Evolutionary conservation across 2,113 vertebrate genomes (phyloP).

Genomic region (Crotophaga sulcirostris): DNA sequence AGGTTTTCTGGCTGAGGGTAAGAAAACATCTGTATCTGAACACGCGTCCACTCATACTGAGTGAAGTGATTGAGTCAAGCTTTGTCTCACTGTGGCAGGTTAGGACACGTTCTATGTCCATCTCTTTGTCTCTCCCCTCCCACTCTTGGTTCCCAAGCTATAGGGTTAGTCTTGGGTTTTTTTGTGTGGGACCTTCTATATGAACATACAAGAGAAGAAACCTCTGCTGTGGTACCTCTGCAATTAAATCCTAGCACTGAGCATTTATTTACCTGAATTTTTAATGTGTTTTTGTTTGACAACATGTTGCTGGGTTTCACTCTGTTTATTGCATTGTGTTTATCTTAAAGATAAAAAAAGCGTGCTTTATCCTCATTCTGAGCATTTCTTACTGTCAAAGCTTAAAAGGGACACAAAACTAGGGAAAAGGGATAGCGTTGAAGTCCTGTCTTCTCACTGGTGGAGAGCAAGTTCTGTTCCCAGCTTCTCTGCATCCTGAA

Average conservation of each 20-base stretch:
- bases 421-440: not conserved
- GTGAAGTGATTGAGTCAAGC: too few relatives aligned
- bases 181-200: not conserved
- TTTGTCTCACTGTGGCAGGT: too few relatives aligned
- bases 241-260: not conserved
- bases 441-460: not conserved
- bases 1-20: too few relatives aligned
- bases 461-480: not conserved
- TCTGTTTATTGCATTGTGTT: not conserved
- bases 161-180: too few relatives aligned
- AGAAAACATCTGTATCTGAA: too few relatives aligned
- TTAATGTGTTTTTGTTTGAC: not conserved
- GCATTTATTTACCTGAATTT: not conserved
- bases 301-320: not conserved
- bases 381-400: not conserved
- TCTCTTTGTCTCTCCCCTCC: too few relatives aligned
- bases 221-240: not conserved
- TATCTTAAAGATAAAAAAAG: not conserved
- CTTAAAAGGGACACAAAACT: not conserved
- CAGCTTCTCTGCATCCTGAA: not conserved
- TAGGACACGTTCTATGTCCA: too few relatives aligned
- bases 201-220: not conserved
- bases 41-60: too few relatives aligned
- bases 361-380: not conserved
- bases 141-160: too few relatives aligned